Evolutionary conservation across 2,113 vertebrate genomes (phyloP).

Genomic region (Danio rerio): DNA sequence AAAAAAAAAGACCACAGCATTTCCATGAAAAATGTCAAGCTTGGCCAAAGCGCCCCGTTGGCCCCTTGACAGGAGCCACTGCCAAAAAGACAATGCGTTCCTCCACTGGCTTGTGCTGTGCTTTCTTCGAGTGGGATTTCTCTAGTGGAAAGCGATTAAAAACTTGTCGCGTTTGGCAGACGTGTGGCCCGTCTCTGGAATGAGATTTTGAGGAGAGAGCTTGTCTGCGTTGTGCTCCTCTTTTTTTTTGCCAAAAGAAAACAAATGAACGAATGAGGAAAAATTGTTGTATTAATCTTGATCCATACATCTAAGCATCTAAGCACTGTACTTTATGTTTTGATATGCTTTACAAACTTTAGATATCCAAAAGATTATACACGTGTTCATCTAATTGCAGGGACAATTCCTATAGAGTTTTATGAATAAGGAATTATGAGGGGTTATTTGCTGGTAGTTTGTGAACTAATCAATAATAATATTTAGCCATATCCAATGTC

Average conservation of each 20-base stretch:
- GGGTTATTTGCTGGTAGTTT: too few relatives aligned
- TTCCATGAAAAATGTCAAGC: conserved; percentile 60
- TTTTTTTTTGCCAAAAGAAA: too few relatives aligned
- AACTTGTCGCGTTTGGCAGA: conserved; percentile 58
- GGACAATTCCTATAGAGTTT: neutral
- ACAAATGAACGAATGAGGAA: too few relatives aligned
- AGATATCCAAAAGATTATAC: neutral
- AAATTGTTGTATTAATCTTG: too few relatives aligned
- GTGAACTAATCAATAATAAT: too few relatives aligned
- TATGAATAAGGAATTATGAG: too few relatives aligned
- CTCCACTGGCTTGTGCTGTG: conserved; percentile 43
- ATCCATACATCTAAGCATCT: conserved; percentile 16
- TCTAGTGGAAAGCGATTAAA: conserved; percentile 54
- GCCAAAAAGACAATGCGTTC: conserved; percentile 58
- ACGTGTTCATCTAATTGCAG: neutral
- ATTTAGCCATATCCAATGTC: too few relatives aligned
- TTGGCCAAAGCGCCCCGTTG: conserved; percentile 56
- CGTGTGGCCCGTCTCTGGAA: conserved; percentile 30
- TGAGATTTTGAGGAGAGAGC: conserved; percentile 19
- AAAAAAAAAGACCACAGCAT: conserved; percentile 36
- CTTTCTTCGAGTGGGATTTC: conserved; percentile 50
- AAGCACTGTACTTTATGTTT: conserved; percentile 42
- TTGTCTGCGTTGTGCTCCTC: neutral
- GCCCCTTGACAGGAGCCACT: conserved; percentile 45
- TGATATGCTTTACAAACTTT: conserved; percentile 2